A percentile compares a stretch with the other conserved stretches of the same genome.
phyloP scores from a whole-genome alignment of 2,113 vertebrate species.

The Mus spicilegus region DNA sequence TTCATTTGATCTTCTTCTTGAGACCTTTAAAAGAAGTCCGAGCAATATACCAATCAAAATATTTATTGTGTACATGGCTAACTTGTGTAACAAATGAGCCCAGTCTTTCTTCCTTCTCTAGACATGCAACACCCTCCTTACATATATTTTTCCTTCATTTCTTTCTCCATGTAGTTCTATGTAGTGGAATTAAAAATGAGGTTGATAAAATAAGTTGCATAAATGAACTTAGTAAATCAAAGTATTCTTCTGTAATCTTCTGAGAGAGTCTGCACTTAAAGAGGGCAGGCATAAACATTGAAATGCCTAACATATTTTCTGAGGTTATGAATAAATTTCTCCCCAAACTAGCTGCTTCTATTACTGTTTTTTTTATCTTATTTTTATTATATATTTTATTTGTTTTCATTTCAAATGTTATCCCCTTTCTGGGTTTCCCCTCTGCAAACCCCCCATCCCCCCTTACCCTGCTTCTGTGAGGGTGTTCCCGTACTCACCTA shows the following conservation, averaged over 20 bases:
- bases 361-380: neutral
- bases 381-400: too few relatives aligned
- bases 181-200: neutral
- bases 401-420: too few relatives aligned
- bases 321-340: slow-evolving; percentile 45
- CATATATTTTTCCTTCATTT: slow-evolving; percentile 32
- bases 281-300: neutral
- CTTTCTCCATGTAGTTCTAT: neutral
- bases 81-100: neutral
- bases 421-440: too few relatives aligned
- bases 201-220: slow-evolving; percentile 6
- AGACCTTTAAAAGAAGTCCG: neutral
- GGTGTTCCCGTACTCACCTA: too few relatives aligned
- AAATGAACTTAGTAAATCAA: neutral
- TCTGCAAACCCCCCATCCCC: too few relatives aligned
- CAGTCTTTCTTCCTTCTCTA: neutral
- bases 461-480: too few relatives aligned
- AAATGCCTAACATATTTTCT: slow-evolving; percentile 43
- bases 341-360: neutral
- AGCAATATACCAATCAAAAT: slow-evolving; percentile 16
- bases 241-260: neutral
- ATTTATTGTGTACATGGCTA: neutral
- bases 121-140: neutral
- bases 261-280: slow-evolving; percentile 49
- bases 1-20: slow-evolving; percentile 25